Evolutionary conservation across 2,888 invertebrate genomes (phyloP).

Genomic region (Mesorhabditis spiculigera): DNA sequence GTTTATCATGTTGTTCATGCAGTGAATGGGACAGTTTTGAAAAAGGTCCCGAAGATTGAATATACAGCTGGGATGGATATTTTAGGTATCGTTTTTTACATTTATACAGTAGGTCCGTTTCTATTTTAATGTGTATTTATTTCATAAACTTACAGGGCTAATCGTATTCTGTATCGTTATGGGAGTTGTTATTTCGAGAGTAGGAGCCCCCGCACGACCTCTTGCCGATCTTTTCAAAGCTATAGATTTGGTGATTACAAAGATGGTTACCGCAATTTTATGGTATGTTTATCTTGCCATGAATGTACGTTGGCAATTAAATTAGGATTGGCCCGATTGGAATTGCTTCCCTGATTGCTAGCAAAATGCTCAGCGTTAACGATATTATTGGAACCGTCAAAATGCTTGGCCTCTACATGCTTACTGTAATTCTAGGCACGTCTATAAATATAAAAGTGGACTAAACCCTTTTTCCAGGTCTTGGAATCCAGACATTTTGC

Average conservation of each 20-base stretch:
- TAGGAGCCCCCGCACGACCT: slow-evolving; percentile 76
- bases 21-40: neutral
- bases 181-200: slow-evolving; percentile 80
- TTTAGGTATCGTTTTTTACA: slow-evolving; percentile 61
- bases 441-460: neutral
- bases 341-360: slow-evolving; percentile 70
- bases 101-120: neutral
- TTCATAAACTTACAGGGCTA: slow-evolving; percentile 28
- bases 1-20: slow-evolving; percentile 15
- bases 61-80: slow-evolving; percentile 69
- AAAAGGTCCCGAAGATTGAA: slow-evolving; percentile 14
- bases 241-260: slow-evolving; percentile 83
- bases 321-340: slow-evolving; percentile 72
- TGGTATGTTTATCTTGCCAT: slow-evolving; percentile 66
- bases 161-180: slow-evolving; percentile 76
- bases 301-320: neutral
- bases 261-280: slow-evolving; percentile 84
- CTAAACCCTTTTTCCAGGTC: slow-evolving; percentile 55
- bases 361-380: slow-evolving; percentile 68
- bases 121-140: neutral
- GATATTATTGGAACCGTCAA: slow-evolving; percentile 63
- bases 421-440: slow-evolving; percentile 62
- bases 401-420: slow-evolving; percentile 69
- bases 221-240: slow-evolving; percentile 77
- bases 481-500: slow-evolving; percentile 67